phyloP scores from a whole-genome alignment of 2,888 invertebrate genomes.

The Drosophila siamana region DNA sequence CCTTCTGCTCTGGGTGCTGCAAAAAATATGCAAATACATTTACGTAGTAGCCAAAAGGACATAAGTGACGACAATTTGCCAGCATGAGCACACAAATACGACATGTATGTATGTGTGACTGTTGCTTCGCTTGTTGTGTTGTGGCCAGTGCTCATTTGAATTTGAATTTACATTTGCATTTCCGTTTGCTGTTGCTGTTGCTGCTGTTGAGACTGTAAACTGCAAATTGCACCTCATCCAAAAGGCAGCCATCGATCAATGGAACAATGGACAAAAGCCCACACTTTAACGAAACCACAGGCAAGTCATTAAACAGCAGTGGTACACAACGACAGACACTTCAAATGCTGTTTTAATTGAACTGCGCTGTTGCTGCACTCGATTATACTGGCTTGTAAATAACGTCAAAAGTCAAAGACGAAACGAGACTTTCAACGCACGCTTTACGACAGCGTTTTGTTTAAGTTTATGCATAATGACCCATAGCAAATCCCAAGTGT shows the following conservation, averaged over 20 bases:
- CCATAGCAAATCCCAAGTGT: constrained; percentile 8
- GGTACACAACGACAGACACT: constrained; percentile 40
- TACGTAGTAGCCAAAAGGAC: constrained; percentile 57
- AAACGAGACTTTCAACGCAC: constrained; percentile 19
- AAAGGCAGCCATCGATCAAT: constrained; percentile 54
- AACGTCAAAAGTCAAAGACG: constrained; percentile 20
- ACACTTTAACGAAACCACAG: constrained; percentile 33
- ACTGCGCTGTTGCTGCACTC: constrained; percentile 46
- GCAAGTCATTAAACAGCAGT: constrained; percentile 50
- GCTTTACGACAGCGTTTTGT: constrained; percentile 4
- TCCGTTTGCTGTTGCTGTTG: constrained; percentile 20
- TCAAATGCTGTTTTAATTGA: constrained; percentile 72
- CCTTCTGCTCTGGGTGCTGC: constrained; percentile 7
- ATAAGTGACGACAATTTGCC: constrained; percentile 80
- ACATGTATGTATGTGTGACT: constrained; percentile 1
- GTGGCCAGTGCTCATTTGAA: constrained; percentile 49
- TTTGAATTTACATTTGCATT: constrained; percentile 57
- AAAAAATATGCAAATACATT: constrained; percentile 77
- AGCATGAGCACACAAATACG: constrained; percentile 44
- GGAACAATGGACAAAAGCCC: not conserved
- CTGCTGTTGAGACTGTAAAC: constrained; percentile 28
- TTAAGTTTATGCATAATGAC: constrained; percentile 33
- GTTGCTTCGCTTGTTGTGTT: constrained; percentile 19
- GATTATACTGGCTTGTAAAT: constrained; percentile 24
- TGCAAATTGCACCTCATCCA: constrained; percentile 42